phyloP scores from a whole-genome alignment of 37 sponge, comb jelly and placozoan species.

The Spongilla lacustris region DNA sequence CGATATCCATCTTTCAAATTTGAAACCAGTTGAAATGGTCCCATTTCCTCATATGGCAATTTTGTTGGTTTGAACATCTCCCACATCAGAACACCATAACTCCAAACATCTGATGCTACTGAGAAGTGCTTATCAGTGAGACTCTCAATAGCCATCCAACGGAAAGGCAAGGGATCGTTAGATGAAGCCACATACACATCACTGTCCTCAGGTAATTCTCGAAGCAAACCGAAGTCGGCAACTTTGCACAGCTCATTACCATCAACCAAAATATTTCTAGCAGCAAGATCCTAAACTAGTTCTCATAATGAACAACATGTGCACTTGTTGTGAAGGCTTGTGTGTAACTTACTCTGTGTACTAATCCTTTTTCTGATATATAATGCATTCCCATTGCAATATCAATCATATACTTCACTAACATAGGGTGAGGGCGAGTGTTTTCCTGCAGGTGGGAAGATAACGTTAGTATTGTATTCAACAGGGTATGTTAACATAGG shows the following conservation, averaged over 20 bases:
- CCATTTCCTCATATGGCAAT: slow-evolving; percentile 2
- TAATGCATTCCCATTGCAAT: too few relatives aligned
- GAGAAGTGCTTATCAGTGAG: slow-evolving; percentile 10
- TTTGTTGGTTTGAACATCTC: slow-evolving; percentile 32
- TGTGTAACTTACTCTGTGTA: too few relatives aligned
- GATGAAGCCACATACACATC: not conserved
- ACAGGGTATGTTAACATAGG: too few relatives aligned
- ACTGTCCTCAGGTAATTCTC: slow-evolving; percentile 9
- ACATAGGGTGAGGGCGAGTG: too few relatives aligned
- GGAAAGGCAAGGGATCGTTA: not conserved
- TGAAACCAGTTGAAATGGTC: not conserved
- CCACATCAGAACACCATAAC: too few relatives aligned
- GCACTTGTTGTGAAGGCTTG: too few relatives aligned
- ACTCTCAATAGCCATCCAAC: slow-evolving; percentile 58
- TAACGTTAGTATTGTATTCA: too few relatives aligned
- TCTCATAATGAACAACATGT: too few relatives aligned
- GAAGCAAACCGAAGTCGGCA: slow-evolving; percentile 11
- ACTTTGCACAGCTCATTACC: slow-evolving; percentile 20
- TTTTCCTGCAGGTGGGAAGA: too few relatives aligned
- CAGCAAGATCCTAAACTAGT: too few relatives aligned
- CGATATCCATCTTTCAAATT: slow-evolving; percentile 10
- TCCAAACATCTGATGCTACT: slow-evolving; percentile 56
- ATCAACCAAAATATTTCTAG: slow-evolving; percentile 1
- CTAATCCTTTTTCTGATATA: too few relatives aligned
- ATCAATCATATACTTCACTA: too few relatives aligned